Evolutionary conservation across 1,140 invertebrate species (phyloP), one percentile per base, ranked within the genome.

Genomic region (Dufourea novaeangliae): DNA sequence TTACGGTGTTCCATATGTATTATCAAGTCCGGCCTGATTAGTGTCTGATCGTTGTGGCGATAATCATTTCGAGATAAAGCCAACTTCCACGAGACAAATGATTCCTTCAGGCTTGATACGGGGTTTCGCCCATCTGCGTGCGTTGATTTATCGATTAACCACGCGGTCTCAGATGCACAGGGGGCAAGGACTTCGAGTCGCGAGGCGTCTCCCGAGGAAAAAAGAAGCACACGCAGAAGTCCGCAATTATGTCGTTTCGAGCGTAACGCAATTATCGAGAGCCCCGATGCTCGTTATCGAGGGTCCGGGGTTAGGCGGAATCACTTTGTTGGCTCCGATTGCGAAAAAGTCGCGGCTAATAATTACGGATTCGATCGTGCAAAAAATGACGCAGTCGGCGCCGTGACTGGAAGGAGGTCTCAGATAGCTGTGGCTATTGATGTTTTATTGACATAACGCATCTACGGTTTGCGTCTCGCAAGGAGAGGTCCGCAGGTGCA

Each of bases 111-210:
- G 66, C 44, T 37, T 85, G 85, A 86, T 86, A 22, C 39, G 29
- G n/a, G 74, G 78, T 86, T 70, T 74, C 59, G 70, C 39, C 25
- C 59, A 22, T n/a, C 46, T 52, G 67, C 61, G 50, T 69, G 61
- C 67, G n/a, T 20, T 80, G 83, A 85, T 84, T 84, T 84, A 84
- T 85, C 72, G 78, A 80, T 81, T 56, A 54, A 34, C 20, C n/a
- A n/a, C 37, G 29, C 39, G 39, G 27, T 41, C 69, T 39, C 52
- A 25, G n/a, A 34, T 54, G 32, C 32, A 4, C 34, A 34, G 46
- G 27, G 14, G 20, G 4, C 25, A 5, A 41, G 10, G 25, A n/a
- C n/a, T n/a, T n/a, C 27, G 17, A 66, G n/a, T 50, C 27, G 41
- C 63, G 59, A n/a, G 29, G 1, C 50, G 10, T 29, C 29, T 20